phyloP scores from a whole-genome alignment of 2,113 vertebrate genomes.

The Bothrops jararaca region DNA sequence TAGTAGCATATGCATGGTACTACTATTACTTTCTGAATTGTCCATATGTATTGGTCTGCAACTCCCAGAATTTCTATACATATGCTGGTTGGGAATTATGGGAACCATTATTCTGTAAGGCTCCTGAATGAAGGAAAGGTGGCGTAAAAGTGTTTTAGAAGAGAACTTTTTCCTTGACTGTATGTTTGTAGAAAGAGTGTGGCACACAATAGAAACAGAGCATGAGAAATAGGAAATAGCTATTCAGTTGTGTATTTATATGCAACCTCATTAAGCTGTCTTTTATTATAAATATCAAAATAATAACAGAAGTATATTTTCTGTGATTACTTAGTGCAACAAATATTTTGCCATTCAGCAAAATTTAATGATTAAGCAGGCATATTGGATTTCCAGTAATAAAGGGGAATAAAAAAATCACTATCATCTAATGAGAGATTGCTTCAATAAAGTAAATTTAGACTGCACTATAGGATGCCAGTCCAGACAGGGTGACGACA shows the following conservation, averaged over 20 bases:
- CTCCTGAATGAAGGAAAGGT: neutral
- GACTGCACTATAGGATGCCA: slow-evolving; percentile 26
- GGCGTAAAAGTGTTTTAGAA: neutral
- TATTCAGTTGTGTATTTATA: neutral
- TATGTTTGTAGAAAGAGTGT: neutral
- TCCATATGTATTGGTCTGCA: neutral
- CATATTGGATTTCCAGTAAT: slow-evolving; percentile 28
- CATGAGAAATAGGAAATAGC: slow-evolving; percentile 3
- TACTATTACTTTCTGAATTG: neutral
- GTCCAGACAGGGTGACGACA: slow-evolving; percentile 18
- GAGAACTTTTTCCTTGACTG: neutral
- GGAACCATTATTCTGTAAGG: neutral
- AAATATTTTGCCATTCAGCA: slow-evolving; percentile 18
- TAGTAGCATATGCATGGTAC: neutral
- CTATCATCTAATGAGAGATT: slow-evolving; percentile 34
- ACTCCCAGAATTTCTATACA: neutral
- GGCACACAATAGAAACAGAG: neutral
- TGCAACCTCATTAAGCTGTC: neutral
- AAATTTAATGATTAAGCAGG: slow-evolving; percentile 12
- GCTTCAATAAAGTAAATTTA: neutral
- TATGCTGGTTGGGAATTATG: neutral
- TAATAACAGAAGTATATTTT: slow-evolving; percentile 2
- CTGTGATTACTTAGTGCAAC: slow-evolving; percentile 10
- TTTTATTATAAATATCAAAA: slow-evolving; percentile 13
- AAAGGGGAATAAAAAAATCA: neutral